Conservation (phyloP, 1,140 invertebrate species). For the Geopemphigus sp. region DNA sequence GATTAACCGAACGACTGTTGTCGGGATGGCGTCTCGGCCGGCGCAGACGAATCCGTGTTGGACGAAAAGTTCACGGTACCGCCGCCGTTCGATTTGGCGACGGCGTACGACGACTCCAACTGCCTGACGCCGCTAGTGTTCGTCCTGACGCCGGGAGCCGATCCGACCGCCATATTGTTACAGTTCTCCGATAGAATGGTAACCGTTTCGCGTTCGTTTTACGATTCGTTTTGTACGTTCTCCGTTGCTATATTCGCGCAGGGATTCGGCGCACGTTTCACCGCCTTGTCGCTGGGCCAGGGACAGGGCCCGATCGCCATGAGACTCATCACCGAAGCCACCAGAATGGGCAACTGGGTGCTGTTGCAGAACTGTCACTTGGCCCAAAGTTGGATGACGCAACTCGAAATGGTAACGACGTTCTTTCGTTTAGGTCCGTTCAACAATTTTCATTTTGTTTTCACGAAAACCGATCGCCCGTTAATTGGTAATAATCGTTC, state of each 20-base stretch:
- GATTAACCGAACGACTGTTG: no score
- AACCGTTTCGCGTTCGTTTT: no score
- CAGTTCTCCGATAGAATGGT: slow-evolving; percentile 82
- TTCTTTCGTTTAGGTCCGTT: background rate
- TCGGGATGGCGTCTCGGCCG: no score
- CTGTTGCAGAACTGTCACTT: slow-evolving; percentile 93
- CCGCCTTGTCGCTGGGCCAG: slow-evolving; percentile 81
- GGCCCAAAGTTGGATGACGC: slow-evolving; percentile 86
- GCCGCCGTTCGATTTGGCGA: slow-evolving; percentile 81
- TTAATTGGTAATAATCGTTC: no score
- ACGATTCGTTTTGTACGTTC: no score
- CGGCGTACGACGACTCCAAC: slow-evolving; percentile 81
- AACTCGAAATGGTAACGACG: slow-evolving; percentile 70
- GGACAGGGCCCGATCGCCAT: slow-evolving; percentile 88
- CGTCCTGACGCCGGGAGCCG: slow-evolving; percentile 86
- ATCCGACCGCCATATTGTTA: slow-evolving; percentile 80
- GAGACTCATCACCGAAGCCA: slow-evolving; percentile 71
- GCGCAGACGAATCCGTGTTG: slow-evolving; percentile 62
- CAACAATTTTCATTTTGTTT: no score
- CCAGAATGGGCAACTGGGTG: slow-evolving; percentile 86
- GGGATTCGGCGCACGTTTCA: slow-evolving; percentile 67
- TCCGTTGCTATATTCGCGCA: no score
- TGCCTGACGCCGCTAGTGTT: slow-evolving; percentile 84
- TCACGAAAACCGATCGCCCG: no score
- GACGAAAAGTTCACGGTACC: slow-evolving; percentile 80